Evolutionary conservation across 2,113 vertebrate species (phyloP), one percentile per base, ranked within the genome.

Genomic region (Meles meles): DNA sequence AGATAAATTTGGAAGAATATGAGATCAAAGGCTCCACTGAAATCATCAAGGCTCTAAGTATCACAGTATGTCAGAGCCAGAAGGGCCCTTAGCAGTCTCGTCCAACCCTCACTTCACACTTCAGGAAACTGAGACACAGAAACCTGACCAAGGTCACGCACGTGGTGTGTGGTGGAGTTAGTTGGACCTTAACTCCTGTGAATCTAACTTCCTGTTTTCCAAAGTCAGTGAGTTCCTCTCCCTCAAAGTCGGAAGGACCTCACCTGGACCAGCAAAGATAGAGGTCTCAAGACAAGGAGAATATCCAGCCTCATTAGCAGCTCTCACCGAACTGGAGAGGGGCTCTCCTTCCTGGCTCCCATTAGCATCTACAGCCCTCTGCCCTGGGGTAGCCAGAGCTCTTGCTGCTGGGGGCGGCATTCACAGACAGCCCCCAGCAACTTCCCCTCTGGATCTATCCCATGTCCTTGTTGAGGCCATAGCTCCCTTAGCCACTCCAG

Each of bases 1-100:
- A 49, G 37, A 79, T 63, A 80, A 57, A 89, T 96, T 81, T 94
- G 88, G 34, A 80, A 98, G 95, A 61, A 86, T 18, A 42, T 10
- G n/a, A 95, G 13, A 90, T 57, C 11, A 94, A 90, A 91, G 67
- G 2, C 39, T 37, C 61, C 29, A 74, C 18, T 21, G 52, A 87
- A 74, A 47, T 57, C 42, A 6, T 94, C n/a, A 37, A 71, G 85
- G 21, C 67, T 39, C 61, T 84, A 59, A 87, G 81, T 37, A 76
- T 25, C 39, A 90, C 5, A 44, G 29, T 31, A 37, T 6, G 21
- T 88, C 61, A 96, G 71, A 67, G 65, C 8, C 77, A 29, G 29
- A 93, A 92, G 59, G 52, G 5, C 14, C 18, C 55, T 77, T 3
- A 8, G 5, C 76, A 71, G 37, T 59, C 52, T 83, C n/a, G 6